phyloP scores from a whole-genome alignment of 2,888 invertebrate species.

The Caradrina kadenii region DNA sequence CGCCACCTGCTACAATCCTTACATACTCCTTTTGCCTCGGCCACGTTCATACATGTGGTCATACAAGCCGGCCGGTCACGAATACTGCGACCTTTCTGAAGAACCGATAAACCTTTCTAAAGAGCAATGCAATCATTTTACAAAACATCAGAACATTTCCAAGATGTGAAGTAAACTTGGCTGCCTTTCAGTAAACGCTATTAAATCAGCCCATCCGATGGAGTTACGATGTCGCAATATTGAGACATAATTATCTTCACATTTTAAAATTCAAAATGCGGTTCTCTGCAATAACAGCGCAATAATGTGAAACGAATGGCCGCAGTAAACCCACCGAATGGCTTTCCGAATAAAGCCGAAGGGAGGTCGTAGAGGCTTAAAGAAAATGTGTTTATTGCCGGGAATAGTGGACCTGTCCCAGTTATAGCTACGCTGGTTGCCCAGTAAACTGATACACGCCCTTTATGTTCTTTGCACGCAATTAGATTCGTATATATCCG shows the following conservation, averaged over 20 bases:
- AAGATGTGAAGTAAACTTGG: slow-evolving; percentile 13
- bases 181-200: slow-evolving; percentile 22
- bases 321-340: slow-evolving; percentile 80
- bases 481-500: slow-evolving; percentile 56
- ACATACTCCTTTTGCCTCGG: too few relatives aligned
- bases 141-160: slow-evolving; percentile 1
- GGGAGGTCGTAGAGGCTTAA: slow-evolving; percentile 75
- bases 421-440: slow-evolving; percentile 62
- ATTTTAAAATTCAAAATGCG: slow-evolving; percentile 75
- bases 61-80: too few relatives aligned
- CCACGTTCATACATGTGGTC: too few relatives aligned
- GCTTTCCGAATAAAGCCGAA: slow-evolving; percentile 80
- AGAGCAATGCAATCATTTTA: neutral
- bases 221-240: slow-evolving; percentile 45
- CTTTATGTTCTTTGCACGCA: slow-evolving; percentile 67
- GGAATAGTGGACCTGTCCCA: slow-evolving; percentile 61
- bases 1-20: too few relatives aligned
- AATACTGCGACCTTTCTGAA: too few relatives aligned
- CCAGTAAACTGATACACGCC: slow-evolving; percentile 68
- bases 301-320: slow-evolving; percentile 82
- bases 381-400: slow-evolving; percentile 79
- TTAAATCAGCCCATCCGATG: slow-evolving; percentile 46
- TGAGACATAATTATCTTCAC: slow-evolving; percentile 57
- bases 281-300: slow-evolving; percentile 78
- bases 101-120: too few relatives aligned